Conservation (phyloP, 2,888 invertebrate genomes). For the Deilephila elpenor region DNA sequence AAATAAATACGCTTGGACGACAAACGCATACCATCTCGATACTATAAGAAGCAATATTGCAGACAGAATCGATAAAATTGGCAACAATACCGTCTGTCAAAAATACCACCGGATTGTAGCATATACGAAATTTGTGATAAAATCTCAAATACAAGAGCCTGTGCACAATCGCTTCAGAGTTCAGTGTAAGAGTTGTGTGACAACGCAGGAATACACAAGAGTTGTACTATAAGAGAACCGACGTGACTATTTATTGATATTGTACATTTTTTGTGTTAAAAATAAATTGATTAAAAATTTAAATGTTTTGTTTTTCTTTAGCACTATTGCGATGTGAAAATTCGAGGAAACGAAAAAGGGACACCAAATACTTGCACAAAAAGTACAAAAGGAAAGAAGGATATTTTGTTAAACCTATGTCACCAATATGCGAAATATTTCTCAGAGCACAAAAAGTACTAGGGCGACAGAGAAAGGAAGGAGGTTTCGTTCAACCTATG, state of each 20-base stretch:
- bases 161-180: constrained; percentile 8
- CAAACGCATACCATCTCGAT: neutral
- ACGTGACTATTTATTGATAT: constrained; percentile 83
- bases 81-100: neutral
- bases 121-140: constrained; percentile 24
- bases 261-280: constrained; percentile 82
- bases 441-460: too few species aligned
- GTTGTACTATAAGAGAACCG: constrained; percentile 70
- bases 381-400: too few species aligned
- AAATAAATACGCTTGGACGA: too few species aligned
- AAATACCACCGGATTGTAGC: constrained; percentile 6
- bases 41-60: neutral
- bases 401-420: too few species aligned
- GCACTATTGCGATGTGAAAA: too few species aligned
- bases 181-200: constrained; percentile 62
- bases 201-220: constrained; percentile 76
- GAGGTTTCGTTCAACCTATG: too few species aligned
- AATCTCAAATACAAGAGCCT: constrained; percentile 12
- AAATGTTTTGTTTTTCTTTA: neutral
- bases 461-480: too few species aligned
- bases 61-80: neutral
- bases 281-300: constrained; percentile 74
- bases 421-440: too few species aligned
- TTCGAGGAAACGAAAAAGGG: too few species aligned
- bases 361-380: too few species aligned